Conservation (phyloP, 2,888 invertebrate species). For the Plagodis pulveraria region DNA sequence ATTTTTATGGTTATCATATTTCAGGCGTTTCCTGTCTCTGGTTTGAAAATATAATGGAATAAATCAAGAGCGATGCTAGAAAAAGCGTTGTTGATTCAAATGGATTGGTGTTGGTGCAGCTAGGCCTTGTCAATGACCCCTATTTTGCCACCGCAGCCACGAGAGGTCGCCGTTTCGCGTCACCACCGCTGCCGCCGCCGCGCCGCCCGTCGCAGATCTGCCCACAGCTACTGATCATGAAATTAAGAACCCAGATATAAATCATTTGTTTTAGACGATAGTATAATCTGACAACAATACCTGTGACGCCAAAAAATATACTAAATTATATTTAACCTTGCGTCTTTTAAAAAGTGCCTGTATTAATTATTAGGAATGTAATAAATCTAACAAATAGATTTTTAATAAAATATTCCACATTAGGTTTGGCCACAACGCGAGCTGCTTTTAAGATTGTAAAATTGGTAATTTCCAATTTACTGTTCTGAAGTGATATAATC, state of each 20-base stretch:
- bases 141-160: conserved; percentile 74
- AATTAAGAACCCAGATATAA: conserved; percentile 34
- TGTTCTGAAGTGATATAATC: no score
- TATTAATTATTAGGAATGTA: background rate
- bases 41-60: conserved; percentile 38
- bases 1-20: conserved; percentile 40
- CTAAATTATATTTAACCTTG: background rate
- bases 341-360: background rate
- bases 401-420: no score
- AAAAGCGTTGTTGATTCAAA: conserved; percentile 53
- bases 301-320: conserved; percentile 7
- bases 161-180: conserved; percentile 70
- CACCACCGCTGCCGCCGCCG: conserved; percentile 36
- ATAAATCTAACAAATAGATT: no score
- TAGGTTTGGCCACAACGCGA: no score
- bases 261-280: conserved; percentile 26
- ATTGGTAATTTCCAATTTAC: no score
- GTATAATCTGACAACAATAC: conserved; percentile 13
- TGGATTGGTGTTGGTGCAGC: conserved; percentile 63
- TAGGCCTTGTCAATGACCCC: conserved; percentile 83
- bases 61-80: conserved; percentile 42
- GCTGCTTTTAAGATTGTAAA: no score
- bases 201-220: background rate
- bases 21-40: conserved; percentile 42
- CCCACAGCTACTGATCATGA: conserved; percentile 32